Evolutionary conservation across 2,113 vertebrate genomes (phyloP).

Genomic region (Petrocephalus microphthalmus): DNA sequence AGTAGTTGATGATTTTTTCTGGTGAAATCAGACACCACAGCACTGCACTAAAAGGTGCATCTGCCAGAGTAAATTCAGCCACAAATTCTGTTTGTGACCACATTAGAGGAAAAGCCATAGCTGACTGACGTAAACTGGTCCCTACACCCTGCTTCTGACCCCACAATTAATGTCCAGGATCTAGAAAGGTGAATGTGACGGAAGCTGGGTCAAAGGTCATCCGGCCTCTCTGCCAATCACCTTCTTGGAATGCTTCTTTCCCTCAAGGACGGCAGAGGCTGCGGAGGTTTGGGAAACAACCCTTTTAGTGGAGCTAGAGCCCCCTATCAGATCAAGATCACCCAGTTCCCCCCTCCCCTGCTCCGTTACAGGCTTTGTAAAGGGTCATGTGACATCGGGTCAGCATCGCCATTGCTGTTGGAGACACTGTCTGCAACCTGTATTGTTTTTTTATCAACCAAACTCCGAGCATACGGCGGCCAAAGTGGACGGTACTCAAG

Average conservation of each 20-base stretch:
- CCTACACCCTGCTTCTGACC: not conserved
- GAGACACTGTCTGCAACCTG: not conserved
- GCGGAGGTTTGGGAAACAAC: not conserved
- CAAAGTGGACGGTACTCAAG: not conserved
- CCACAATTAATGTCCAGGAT: not conserved
- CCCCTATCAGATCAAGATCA: not conserved
- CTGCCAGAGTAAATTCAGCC: not conserved
- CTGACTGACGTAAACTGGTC: not conserved
- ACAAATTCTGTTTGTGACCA: not conserved
- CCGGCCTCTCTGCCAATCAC: not conserved
- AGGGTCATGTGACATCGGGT: not conserved
- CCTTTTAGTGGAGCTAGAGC: not conserved
- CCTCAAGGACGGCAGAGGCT: not conserved
- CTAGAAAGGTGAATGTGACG: not conserved
- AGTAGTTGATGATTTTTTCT: not conserved
- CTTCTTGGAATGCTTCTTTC: not conserved
- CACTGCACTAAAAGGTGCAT: not conserved
- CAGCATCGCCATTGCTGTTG: not conserved
- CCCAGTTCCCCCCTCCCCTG: not conserved
- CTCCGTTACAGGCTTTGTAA: not conserved
- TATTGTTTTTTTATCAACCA: not conserved
- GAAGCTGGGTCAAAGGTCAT: not conserved
- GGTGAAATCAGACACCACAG: not conserved
- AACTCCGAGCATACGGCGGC: constrained; percentile 2
- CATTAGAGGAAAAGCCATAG: not conserved